phyloP scores from a whole-genome alignment of 1,140 invertebrate genomes.

The Zelostemma sp. region DNA sequence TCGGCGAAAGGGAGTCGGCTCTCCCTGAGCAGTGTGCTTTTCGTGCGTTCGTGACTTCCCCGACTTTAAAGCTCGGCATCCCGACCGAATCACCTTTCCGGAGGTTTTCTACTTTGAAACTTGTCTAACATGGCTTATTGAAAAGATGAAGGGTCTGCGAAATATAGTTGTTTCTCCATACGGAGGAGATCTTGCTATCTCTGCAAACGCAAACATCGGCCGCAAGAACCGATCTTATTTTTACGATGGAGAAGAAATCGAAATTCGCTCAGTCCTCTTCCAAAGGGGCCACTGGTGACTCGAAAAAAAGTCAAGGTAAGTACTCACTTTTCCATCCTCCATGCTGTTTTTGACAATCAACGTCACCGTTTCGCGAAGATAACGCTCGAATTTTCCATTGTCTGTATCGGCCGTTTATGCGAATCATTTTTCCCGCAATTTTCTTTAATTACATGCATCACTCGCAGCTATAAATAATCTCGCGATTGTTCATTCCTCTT shows the following conservation, averaged over 20 bases:
- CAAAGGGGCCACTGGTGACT: constrained; percentile 75
- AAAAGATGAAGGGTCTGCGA: constrained; percentile 79
- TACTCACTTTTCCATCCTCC: constrained; percentile 1
- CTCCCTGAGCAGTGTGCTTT: constrained; percentile 62
- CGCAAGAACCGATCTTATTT: constrained; percentile 33
- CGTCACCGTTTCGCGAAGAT: constrained; percentile 17
- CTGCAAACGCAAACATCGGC: constrained; percentile 58
- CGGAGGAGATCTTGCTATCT: constrained; percentile 74
- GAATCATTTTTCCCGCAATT: no score
- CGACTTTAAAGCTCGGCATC: constrained; percentile 21
- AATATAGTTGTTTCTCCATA: constrained; percentile 76
- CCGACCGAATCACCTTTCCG: constrained; percentile 29
- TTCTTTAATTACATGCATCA: no score
- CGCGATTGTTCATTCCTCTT: no score
- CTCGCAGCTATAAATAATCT: no score
- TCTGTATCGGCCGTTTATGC: no score
- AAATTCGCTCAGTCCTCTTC: constrained; percentile 73
- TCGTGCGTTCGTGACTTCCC: constrained; percentile 29
- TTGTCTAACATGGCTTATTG: constrained; percentile 82
- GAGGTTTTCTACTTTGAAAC: constrained; percentile 62
- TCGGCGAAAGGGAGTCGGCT: constrained; percentile 74
- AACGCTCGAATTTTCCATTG: neutral
- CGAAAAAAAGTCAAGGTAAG: constrained; percentile 80
- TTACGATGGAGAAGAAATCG: constrained; percentile 81
- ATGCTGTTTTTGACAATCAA: constrained; percentile 12